Conservation (phyloP, 2,888 invertebrate species). For the Parascotia fuliginaria region DNA sequence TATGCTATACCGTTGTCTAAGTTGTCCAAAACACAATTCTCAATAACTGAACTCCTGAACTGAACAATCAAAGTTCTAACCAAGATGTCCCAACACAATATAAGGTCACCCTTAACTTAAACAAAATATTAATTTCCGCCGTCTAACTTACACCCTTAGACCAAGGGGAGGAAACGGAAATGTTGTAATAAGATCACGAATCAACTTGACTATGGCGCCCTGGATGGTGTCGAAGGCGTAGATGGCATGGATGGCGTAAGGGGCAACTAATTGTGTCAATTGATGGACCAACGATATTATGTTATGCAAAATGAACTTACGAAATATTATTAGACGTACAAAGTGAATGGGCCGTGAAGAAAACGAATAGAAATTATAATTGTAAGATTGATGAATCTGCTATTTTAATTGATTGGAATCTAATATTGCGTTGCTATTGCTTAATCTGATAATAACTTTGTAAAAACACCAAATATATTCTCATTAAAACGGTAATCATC, state of each 20-base stretch:
- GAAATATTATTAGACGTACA: neutral
- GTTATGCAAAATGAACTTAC: constrained; percentile 9
- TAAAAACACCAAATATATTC: no score
- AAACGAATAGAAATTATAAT: no score
- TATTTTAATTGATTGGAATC: no score
- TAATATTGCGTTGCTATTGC: no score
- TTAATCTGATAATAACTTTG: no score
- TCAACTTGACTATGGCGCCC: constrained; percentile 36
- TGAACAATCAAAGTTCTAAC: neutral
- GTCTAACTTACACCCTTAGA: constrained; percentile 11
- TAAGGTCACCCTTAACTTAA: constrained; percentile 8
- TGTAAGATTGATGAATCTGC: no score
- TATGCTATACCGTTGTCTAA: no score
- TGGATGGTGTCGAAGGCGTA: constrained; percentile 19
- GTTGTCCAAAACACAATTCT: neutral
- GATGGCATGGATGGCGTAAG: no score
- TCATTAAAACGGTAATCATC: no score
- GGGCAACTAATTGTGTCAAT: constrained; percentile 30
- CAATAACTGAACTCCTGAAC: neutral
- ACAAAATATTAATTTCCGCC: constrained; percentile 22
- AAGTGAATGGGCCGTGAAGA: no score
- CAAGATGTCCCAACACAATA: neutral
- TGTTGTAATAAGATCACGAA: constrained; percentile 45
- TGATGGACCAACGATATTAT: constrained; percentile 16
- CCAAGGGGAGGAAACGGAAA: constrained; percentile 26